A percentile compares a stretch with the other conserved stretches of the same genome.
phyloP scores from a whole-genome alignment of 2,888 invertebrate species.

The Sminthurides aquaticus region DNA sequence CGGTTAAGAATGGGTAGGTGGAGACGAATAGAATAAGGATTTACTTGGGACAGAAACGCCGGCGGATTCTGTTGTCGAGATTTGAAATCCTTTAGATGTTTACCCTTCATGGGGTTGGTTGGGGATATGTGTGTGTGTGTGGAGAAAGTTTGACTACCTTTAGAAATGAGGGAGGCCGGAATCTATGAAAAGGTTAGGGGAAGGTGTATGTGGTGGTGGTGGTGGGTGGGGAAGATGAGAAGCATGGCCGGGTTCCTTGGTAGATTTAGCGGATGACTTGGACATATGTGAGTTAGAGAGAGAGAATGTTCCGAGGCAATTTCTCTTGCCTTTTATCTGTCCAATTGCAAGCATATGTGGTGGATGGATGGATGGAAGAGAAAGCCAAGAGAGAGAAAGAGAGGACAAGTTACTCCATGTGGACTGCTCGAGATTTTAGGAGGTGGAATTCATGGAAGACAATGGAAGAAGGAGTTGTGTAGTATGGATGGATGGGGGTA shows the following conservation, averaged over 20 bases:
- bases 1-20: background rate
- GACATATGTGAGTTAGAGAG: background rate
- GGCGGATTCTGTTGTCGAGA: too few relatives aligned
- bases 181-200: background rate
- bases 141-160: background rate
- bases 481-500: background rate
- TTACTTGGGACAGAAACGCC: too few relatives aligned
- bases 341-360: background rate
- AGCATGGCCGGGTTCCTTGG: too few relatives aligned
- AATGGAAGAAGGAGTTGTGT: too few relatives aligned
- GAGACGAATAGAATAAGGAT: too few relatives aligned
- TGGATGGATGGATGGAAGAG: background rate
- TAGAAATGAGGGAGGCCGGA: background rate
- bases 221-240: background rate
- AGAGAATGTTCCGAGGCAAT: background rate
- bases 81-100: too few relatives aligned
- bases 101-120: too few relatives aligned
- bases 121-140: too few relatives aligned
- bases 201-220: background rate
- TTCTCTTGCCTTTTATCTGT: background rate
- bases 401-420: background rate
- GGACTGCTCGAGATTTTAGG: background rate
- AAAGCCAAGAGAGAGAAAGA: background rate
- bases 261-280: background rate
- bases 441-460: too few relatives aligned